Base-by-base conservation (phyloP, 2,888 invertebrate genomes). In the Agapetus fuscipes region DNA sequence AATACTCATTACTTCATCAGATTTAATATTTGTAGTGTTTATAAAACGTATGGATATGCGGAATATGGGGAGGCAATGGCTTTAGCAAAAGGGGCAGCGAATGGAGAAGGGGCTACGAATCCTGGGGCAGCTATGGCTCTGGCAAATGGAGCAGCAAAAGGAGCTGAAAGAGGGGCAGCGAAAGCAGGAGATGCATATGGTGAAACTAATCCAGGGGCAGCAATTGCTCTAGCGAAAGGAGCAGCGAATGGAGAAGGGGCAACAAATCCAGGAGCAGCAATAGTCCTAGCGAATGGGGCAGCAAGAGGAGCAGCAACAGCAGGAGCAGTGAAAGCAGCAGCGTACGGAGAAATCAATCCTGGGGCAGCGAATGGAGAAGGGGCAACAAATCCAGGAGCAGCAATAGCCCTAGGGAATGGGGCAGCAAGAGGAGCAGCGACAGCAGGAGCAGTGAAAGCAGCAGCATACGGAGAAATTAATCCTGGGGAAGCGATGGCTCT, bases 271-370 rank as follows among this genome's bases (percentile, higher is more conserved):
- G 50, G 51, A 27, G 41, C 47, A 26, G 34, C 34, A 14, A 30
- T 14, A 12, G 34, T 3, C 2, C 15, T 26, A 9, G 34, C 34
- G 11, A 15, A 25, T 15, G n/a, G 30, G 35, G 36, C 16, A 17
- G 17, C 9, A n/a, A 3, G 11, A 27, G 39, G 29, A 27, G 40
- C 36, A 15, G 30, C 30, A 9, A 27, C n/a, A 16, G 38, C 9
- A 7, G 31, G 15, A n/a, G n/a, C n/a, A n/a, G n/a, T n/a, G n/a
- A 31, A 31, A 9, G 43, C 34, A 29, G 39, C 43, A 14, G 39
- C 39, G 9, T 30, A 30, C 11, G 42, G 41, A 24, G 55, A 52
- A 10, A 53, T 54, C 13, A 52, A 55, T 17, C 50, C 49, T n/a
- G 31, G 34, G 10, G 34, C 34, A 6, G 20, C 17, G n/a, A 17